phyloP scores from a whole-genome alignment of 2,888 invertebrate species.

The Gastrophysa polygoni region DNA sequence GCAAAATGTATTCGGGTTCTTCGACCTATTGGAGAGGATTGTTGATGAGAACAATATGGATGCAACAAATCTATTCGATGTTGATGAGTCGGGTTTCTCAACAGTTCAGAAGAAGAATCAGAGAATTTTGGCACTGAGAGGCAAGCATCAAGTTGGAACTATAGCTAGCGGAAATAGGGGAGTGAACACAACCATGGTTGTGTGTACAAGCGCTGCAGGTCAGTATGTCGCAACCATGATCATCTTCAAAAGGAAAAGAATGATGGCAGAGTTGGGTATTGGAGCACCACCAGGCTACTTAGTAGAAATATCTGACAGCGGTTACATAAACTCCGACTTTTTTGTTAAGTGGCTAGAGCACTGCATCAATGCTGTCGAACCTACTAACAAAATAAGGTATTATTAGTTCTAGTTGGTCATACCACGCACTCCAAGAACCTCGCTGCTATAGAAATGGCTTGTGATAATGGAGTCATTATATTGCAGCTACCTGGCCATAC shows the following conservation, averaged over 20 bases:
- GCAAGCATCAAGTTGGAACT: conserved; percentile 25
- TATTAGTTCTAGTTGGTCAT: conserved; percentile 17
- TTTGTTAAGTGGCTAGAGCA: conserved; percentile 18
- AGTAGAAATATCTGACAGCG: conserved; percentile 10
- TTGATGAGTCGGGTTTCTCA: neutral
- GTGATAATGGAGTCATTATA: conserved; percentile 8
- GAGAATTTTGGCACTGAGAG: conserved; percentile 19
- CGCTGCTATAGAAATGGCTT: conserved; percentile 13
- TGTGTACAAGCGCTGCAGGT: conserved; percentile 29
- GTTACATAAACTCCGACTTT: conserved; percentile 17
- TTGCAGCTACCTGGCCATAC: conserved; percentile 15
- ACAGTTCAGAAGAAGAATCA: neutral
- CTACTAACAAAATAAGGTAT: neutral
- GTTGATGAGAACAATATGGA: neutral
- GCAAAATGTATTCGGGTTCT: neutral
- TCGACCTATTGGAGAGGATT: neutral
- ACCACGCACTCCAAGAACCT: conserved; percentile 20
- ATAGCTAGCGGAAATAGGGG: conserved; percentile 29
- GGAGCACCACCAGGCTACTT: conserved; percentile 18
- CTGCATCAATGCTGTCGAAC: too few relatives aligned
- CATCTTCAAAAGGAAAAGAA: conserved; percentile 22
- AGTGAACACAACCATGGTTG: conserved; percentile 26
- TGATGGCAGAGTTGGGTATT: conserved; percentile 7
- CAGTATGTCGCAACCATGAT: conserved; percentile 30
- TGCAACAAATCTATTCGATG: neutral